Base-by-base conservation (phyloP, 2,113 vertebrate genomes). In the Myiopsitta monachus region DNA sequence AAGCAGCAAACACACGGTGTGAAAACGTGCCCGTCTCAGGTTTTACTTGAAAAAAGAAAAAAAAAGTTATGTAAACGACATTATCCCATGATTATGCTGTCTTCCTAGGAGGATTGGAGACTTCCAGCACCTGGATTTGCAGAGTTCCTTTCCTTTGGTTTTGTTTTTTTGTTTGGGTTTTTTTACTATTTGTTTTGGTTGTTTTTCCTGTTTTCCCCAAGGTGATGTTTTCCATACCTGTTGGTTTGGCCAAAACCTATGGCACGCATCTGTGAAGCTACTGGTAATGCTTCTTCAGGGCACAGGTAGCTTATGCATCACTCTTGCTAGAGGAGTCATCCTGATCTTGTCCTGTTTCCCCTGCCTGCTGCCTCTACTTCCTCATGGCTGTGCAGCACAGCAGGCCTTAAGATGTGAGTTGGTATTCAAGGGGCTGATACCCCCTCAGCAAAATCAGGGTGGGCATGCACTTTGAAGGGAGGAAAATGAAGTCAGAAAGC, bases 61-160 rank as follows among this genome's bases (percentile, higher is more conserved):
- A 66, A 66, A 90, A 88, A 67, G 59, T 81, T 91, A 92, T 5
- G 82, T 88, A 92, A 95, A 96, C 26, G 83, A 91, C 77, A 92
- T 95, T 89, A 87, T 92, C 66, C 41, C 47, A 57, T 80, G 62
- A 70, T 96, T 94, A 92, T 78, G 83, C 89, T 83, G 89, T 90
- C 74, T 75, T 91, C 66, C 84, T 72, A 76, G 39, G 26, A 84
- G 66, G 38, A 69, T 62, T 91, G 93, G 91, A 97, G 95, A 95
- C 89, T 91, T 94, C 93, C 94, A 84, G 30, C 94, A 95, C 95
- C 94, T 94, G 95, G 84, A 83, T 95, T 90, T 91, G 81, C 1
- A 2, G 67, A 87, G 84, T 92, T 92, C 66, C 76, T 92, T 82
- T 91, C 73, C 18, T 79, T 92, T 83, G 28, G 54, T 83, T 62